Evolutionary conservation across 37 sponge, comb jelly and placozoan genomes (phyloP), one percentile per base, ranked within the genome.

Genomic region (Spongilla lacustris): DNA sequence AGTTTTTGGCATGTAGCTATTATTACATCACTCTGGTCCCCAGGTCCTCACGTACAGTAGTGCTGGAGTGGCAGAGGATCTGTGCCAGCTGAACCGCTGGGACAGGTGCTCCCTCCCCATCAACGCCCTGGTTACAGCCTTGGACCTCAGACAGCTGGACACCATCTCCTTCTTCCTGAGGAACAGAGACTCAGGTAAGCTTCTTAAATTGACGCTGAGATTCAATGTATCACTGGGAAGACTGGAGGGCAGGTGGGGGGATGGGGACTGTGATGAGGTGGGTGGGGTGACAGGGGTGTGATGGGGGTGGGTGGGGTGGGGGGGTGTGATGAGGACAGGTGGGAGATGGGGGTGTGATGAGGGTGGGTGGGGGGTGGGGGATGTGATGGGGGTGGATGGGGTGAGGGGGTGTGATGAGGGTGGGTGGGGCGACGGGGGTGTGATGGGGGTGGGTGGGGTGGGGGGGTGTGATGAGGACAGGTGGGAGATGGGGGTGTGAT

Each of bases 21-120:
- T 17, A 19, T 17, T 29, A n/a, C 73, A 33, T 72, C 73, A 6
- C 26, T 37, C 28, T 83, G n/a, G 73, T 27, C 32, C 32, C 26
- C 69, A 96, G 96, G 76, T 93, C 67, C 71, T 96, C 81, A 86
- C 94, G 83, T 93, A 89, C 76, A 91, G 90, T 9, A 89, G 89
- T 91, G 95, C 97, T 0, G 74, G 67, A 25, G 84, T 86, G 25
- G 97, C 95, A 10, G 97, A 97, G 78, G 81, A 73, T 69, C 77
- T 97, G 79, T 95, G 97, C 76, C 91, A 84, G 19, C 71, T 95
- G 66, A 97, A 97, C 81, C 89, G 83, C 75, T 97, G 97, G 97
- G 93, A 97, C 68, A 81, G 87, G 41, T 92, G 94, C 41, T 89
- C 91, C 29, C 91, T 97, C 4, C 97, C 97, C 8, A 68, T 97